Evolutionary conservation across 2,797 vertebrate species (phyloP).

Genomic region (Microctenopoma steveboyesi): DNA sequence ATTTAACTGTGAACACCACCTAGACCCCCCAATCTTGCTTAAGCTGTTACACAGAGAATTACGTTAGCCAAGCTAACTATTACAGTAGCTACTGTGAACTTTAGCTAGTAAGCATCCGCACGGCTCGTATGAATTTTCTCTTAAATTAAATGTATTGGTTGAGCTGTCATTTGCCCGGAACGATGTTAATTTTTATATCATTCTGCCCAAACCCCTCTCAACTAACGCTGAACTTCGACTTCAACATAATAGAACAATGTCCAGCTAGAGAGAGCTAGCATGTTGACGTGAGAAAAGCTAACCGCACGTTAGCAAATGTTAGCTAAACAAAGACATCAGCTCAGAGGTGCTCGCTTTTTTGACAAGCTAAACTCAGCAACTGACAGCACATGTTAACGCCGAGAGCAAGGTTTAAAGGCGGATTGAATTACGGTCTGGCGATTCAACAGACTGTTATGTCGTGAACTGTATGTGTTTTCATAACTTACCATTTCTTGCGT

Average conservation of each 20-base stretch:
- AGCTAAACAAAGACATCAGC: slow-evolving; percentile 76
- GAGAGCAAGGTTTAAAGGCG: background rate
- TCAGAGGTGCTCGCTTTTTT: slow-evolving; percentile 10
- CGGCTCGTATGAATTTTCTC: slow-evolving; percentile 18
- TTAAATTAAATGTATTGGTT: slow-evolving; percentile 5
- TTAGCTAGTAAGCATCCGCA: slow-evolving; percentile 48
- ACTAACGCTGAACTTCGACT: background rate
- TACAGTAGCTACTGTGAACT: slow-evolving; percentile 24
- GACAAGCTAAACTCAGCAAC: background rate
- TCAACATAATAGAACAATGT: background rate
- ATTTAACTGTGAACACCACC: background rate
- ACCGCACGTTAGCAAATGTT: slow-evolving; percentile 49
- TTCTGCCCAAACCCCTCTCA: background rate
- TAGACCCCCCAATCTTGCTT: background rate
- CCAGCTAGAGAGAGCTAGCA: background rate
- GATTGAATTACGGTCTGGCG: background rate
- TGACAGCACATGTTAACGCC: background rate
- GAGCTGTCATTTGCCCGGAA: background rate
- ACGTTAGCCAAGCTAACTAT: slow-evolving; percentile 15
- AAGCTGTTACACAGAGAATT: background rate
- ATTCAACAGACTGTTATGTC: background rate
- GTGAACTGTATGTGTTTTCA: slow-evolving; percentile 43
- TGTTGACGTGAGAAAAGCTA: slow-evolving; percentile 53
- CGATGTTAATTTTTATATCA: rapidly evolving
- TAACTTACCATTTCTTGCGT: slow-evolving; percentile 85